Conservation (phyloP, 2,797 vertebrate genomes). For the Enteromius radiatus region DNA sequence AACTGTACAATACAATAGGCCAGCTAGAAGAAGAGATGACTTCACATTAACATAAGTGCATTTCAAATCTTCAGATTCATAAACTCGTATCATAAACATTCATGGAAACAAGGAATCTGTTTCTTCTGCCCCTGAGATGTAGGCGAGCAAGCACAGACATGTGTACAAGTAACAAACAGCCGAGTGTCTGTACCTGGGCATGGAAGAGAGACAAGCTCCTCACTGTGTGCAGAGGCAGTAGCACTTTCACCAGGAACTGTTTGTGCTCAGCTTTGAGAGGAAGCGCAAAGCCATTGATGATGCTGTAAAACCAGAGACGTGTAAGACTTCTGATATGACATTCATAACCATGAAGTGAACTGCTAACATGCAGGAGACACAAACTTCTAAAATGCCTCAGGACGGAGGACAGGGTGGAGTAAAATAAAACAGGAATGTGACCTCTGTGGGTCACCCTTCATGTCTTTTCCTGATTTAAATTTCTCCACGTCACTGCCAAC, state of each 20-base stretch:
- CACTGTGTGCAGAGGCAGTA: slow-evolving; percentile 97
- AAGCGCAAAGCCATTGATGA: slow-evolving; percentile 99
- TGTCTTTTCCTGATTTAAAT: not conserved
- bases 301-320: slow-evolving; percentile 75
- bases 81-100: not conserved
- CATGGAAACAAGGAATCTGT: not conserved
- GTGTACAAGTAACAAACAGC: not conserved
- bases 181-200: slow-evolving; percentile 86
- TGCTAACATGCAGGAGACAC: not conserved
- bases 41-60: slow-evolving; percentile 28
- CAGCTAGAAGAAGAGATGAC: slow-evolving; percentile 78
- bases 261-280: slow-evolving; percentile 99
- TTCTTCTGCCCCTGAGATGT: slow-evolving; percentile 24
- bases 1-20: slow-evolving; percentile 99
- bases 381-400: not conserved
- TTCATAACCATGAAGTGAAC: slow-evolving; percentile 8
- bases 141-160: slow-evolving; percentile 14
- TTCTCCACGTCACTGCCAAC: not conserved
- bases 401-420: not conserved
- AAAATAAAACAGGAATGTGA: not conserved
- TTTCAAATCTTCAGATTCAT: not conserved
- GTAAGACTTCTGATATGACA: slow-evolving; percentile 7
- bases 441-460: not conserved
- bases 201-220: slow-evolving; percentile 98
- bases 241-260: slow-evolving; percentile 99